Evolutionary conservation across 2,797 vertebrate genomes (phyloP).

Genomic region (Urocyon cinereoargenteus): DNA sequence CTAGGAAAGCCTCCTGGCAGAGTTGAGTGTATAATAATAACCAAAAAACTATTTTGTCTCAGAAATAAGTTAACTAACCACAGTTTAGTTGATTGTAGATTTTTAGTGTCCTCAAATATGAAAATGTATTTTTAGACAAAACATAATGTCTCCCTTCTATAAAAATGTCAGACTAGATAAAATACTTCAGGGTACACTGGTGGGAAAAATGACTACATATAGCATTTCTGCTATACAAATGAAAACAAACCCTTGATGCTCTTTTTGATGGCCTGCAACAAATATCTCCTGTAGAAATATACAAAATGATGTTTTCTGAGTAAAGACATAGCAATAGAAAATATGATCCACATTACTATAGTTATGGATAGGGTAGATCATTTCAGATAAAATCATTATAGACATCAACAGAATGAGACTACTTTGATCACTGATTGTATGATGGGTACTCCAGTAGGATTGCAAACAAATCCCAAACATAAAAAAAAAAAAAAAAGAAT

Average conservation of each 20-base stretch:
- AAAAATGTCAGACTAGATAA: background rate
- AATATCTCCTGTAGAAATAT: background rate
- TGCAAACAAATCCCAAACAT: background rate
- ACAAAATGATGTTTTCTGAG: background rate
- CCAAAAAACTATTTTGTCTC: background rate
- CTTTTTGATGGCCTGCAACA: background rate
- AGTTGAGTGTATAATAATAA: background rate
- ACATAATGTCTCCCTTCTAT: background rate
- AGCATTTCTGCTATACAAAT: background rate
- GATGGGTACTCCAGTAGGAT: background rate
- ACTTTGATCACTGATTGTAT: background rate
- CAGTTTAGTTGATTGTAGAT: background rate
- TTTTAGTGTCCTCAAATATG: background rate
- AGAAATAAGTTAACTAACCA: constrained; percentile 26
- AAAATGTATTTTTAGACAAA: constrained; percentile 45
- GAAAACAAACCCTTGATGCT: background rate
- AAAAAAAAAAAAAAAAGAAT: background rate
- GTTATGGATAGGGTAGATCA: background rate
- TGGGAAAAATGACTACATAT: constrained; percentile 19
- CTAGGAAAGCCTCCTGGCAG: background rate
- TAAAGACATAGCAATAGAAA: background rate
- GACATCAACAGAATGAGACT: background rate
- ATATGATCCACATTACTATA: background rate
- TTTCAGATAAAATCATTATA: background rate
- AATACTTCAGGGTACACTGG: background rate